These are phyloP conservation scores for Megaptera novaeangliae DNA, from an alignment of 2,113 vertebrate genomes.

Conservation along the genomic window DNA sequence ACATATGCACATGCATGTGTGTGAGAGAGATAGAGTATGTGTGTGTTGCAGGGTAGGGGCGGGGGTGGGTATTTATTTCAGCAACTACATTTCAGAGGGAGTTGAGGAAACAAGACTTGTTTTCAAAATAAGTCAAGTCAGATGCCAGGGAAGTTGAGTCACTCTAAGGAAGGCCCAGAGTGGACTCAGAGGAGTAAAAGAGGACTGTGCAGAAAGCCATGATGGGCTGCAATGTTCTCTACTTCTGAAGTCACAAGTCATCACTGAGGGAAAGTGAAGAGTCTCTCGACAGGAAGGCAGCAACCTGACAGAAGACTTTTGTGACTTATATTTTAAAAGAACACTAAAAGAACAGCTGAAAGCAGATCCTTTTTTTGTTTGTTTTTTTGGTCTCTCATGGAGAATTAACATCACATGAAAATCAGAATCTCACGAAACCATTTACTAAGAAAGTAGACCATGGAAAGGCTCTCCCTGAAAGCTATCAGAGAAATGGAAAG, in stretches of 20 bases:
- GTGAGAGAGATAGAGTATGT: not conserved
- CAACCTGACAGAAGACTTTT: constrained; percentile 31
- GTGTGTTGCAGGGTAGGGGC: not conserved
- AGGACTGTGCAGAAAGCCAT: not conserved
- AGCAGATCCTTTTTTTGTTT: not conserved
- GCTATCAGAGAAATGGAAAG: constrained; percentile 22
- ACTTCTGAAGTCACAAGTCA: not conserved
- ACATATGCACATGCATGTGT: not conserved
- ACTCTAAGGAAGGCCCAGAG: not conserved
- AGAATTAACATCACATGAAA: constrained; percentile 58
- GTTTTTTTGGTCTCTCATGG: not conserved
- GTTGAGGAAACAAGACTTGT: not conserved
- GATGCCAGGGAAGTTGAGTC: not conserved
- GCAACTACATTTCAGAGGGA: not conserved
- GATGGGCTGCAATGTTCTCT: not conserved
- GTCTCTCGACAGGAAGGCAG: constrained; percentile 18
- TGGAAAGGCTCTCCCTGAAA: constrained; percentile 16
- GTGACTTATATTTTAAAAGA: constrained; percentile 3
- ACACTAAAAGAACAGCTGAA: constrained; percentile 13
- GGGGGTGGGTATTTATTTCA: not conserved
- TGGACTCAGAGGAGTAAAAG: not conserved
- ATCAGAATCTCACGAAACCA: constrained; percentile 38
- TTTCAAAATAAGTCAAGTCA: constrained; percentile 32
- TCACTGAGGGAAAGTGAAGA: not conserved
- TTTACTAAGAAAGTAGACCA: constrained; percentile 53